phyloP scores from a whole-genome alignment of 2,888 invertebrate species.

The Holacanthella duospinosa region DNA sequence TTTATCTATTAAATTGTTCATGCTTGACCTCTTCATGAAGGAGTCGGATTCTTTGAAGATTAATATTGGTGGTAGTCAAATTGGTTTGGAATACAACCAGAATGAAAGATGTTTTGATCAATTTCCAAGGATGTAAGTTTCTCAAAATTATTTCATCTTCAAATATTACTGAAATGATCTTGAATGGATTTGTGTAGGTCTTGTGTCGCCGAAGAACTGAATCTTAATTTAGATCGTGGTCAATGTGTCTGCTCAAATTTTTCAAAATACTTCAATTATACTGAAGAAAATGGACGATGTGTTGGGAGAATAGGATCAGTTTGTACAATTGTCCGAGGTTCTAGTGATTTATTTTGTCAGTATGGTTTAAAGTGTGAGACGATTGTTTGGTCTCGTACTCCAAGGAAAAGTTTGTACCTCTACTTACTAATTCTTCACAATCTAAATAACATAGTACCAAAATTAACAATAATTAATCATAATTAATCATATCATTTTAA shows the following conservation, averaged over 20 bases:
- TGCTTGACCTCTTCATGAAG: neutral
- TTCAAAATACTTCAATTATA: neutral
- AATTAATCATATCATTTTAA: no score
- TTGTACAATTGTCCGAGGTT: neutral
- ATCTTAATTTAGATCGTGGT: neutral
- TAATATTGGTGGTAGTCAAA: no score
- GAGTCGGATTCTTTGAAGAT: neutral
- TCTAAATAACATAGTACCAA: no score
- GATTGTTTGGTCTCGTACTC: no score
- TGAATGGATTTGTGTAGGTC: no score
- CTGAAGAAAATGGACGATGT: neutral
- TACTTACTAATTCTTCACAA: no score
- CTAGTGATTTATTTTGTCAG: neutral
- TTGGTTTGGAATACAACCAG: neutral
- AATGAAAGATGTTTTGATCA: neutral
- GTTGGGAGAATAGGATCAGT: neutral
- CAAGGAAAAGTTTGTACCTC: no score
- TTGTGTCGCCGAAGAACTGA: neutral
- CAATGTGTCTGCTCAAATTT: neutral
- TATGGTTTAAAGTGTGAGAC: neutral
- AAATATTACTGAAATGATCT: neutral
- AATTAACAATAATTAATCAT: no score
- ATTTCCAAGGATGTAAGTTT: neutral
- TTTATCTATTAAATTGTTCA: neutral
- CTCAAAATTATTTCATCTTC: neutral